Conservation (phyloP, 2,888 invertebrate genomes). For the Epicampocera succincta region DNA sequence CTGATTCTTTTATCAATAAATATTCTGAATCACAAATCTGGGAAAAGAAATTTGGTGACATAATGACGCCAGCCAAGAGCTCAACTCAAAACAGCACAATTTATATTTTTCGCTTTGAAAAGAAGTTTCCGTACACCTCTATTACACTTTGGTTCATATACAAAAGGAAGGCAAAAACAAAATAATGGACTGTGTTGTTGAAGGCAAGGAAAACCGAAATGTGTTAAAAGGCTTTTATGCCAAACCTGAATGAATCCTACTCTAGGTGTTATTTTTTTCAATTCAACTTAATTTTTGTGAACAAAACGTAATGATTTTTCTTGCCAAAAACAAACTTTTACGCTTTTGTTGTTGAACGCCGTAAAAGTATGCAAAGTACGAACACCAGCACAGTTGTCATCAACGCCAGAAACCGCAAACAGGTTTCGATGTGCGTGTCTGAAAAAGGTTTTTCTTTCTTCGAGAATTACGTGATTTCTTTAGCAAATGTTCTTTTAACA, state of each 20-base stretch:
- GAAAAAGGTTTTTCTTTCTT: slow-evolving; percentile 14
- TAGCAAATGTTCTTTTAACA: slow-evolving; percentile 64
- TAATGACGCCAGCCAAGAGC: slow-evolving; percentile 52
- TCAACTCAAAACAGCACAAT: slow-evolving; percentile 29
- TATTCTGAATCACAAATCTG: background rate
- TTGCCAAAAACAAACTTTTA: background rate
- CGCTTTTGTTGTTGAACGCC: slow-evolving; percentile 25
- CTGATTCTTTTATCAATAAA: slow-evolving; percentile 14
- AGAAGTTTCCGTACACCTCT: slow-evolving; percentile 32
- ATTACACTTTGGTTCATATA: slow-evolving; percentile 21
- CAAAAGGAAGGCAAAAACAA: slow-evolving; percentile 15
- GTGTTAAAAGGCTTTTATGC: slow-evolving; percentile 5
- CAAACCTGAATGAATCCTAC: no score
- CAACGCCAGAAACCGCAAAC: slow-evolving; percentile 43
- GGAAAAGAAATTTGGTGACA: slow-evolving; percentile 53
- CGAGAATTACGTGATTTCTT: slow-evolving; percentile 64
- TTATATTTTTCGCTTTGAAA: slow-evolving; percentile 42
- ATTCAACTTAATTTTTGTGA: background rate
- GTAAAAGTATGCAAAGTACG: slow-evolving; percentile 50
- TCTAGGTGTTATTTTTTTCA: no score
- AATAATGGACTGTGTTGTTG: slow-evolving; percentile 42
- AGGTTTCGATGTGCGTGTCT: slow-evolving; percentile 34
- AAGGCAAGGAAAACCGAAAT: slow-evolving; percentile 49
- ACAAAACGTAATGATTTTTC: slow-evolving; percentile 51
- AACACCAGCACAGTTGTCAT: slow-evolving; percentile 32